Base-by-base conservation (phyloP, 2,888 invertebrate genomes). In the Cephus rjabovi region DNA sequence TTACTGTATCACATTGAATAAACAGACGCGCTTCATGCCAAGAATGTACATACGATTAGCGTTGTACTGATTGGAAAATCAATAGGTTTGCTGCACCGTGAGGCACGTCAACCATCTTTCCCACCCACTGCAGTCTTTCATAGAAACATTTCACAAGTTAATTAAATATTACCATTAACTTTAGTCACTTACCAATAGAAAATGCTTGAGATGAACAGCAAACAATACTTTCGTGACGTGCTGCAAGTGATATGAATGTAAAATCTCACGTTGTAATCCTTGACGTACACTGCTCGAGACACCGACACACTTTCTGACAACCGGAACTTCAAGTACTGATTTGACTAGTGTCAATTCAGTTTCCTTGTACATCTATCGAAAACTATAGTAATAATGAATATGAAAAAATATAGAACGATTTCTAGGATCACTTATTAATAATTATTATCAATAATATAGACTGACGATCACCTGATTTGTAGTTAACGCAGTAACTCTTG, bases 31-130 rank as follows among this genome's bases (percentile, higher is more conserved):
- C 71, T 31, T 71, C 71, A 34, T 31, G 12, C 34, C 34, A 33
- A 12, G 71, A 31, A 34, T 15, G 11, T 33, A 34, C 31, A 31
- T 33, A 34, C 74, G 30, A 34, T 35, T 34, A 35, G 30, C 34
- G 30, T 30, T 35, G 23, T 31, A 37, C 74, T 35, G 30, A 71
- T 37, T 40, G 31, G 79, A 83, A 84, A 84, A 84, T 85, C 84
- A 81, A 83, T 84, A 82, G 77, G 73, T 77, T 80, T 80, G 80
- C 80, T 79, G 82, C 80, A 82, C 79, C 81, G 81, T 76, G 80
- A 81, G 80, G 79, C 81, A 78, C 79, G 81, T 79, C 83, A 69
- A 82, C 83, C 82, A 83, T 82, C 75, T 83, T 83, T 83, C 83
- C 82, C 81, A 80, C 75, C 81, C 80, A 81, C 80, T 78, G 78